Percentiles rank a stretch among this genome's conserved stretches.
phyloP scores from a whole-genome alignment of 2,888 invertebrate genomes.

The Saturnia japonica region DNA sequence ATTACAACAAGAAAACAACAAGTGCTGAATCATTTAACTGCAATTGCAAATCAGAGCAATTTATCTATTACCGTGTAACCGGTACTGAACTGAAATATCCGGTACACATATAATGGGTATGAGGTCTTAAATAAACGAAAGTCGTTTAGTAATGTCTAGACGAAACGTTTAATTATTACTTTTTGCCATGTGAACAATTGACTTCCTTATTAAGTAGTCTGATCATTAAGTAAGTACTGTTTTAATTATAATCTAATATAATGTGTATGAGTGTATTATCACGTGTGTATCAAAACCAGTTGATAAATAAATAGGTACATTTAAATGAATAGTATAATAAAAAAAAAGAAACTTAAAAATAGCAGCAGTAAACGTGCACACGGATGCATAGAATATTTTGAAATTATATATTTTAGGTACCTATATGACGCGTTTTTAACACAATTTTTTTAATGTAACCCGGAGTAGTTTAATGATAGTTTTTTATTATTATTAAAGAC shows the following conservation, averaged over 20 bases:
- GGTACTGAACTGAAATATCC: slow-evolving; percentile 19
- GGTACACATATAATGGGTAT: slow-evolving; percentile 19
- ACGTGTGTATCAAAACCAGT: background rate
- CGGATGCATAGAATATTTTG: background rate
- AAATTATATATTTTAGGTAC: background rate
- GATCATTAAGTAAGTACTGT: slow-evolving; percentile 2
- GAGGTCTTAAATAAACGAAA: slow-evolving; percentile 17
- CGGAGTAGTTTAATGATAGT: too few species aligned
- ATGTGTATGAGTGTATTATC: too few species aligned
- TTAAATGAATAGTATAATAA: too few species aligned
- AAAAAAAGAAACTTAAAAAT: background rate
- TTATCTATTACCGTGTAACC: slow-evolving; percentile 24
- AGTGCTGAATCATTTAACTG: slow-evolving; percentile 22
- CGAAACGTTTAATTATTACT: slow-evolving; percentile 1
- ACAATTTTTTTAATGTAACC: background rate
- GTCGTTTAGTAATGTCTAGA: slow-evolving; percentile 9
- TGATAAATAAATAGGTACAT: too few species aligned
- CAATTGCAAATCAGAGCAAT: slow-evolving; percentile 20
- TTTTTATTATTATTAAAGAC: too few species aligned
- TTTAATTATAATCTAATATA: background rate
- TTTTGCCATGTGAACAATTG: slow-evolving; percentile 9
- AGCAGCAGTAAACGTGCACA: background rate
- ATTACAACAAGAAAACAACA: slow-evolving; percentile 17
- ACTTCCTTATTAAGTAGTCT: slow-evolving; percentile 8
- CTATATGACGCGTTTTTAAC: background rate